Evolutionary conservation across 1,140 invertebrate genomes (phyloP), one percentile per base, ranked within the genome.

Genomic region (Diorhabda carinulata): DNA sequence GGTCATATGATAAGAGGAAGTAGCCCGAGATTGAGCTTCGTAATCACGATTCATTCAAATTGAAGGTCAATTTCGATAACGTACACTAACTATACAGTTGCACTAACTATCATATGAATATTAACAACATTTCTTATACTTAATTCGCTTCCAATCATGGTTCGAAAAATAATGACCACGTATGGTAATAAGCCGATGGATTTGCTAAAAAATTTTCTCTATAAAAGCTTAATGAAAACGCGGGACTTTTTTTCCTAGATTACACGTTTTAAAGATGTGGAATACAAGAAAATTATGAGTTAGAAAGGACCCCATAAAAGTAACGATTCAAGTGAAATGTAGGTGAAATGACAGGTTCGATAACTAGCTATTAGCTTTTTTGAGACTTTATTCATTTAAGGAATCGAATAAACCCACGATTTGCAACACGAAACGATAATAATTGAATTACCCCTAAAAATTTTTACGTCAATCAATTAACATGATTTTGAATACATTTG

Each of bases 181-280:
- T 60, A 60, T 60, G 41, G 25, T 60, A 42, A 60, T 60, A 60
- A n/a, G 5, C 6, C n/a, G n/a, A 8, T 52, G 47, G 6, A 52
- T n/a, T 52, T 6, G n/a, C 47, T 43, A 40, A 52, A 63, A 63
- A 63, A 63, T 63, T 63, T 63, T 52, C 61, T 8, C 45, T 25
- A 63, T 63, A 43, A 63, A 40, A 63, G 9, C 43, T 63, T 63
- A 45, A 63, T 63, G 43, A 43, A n/a, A 45, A 44, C 2, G 6
- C 43, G 43, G 43, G 61, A 25, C 10, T 9, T n/a, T 63, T 25
- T 44, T 40, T 63, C 10, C 2, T 43, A 25, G 44, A 44, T 45
- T 63, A 63, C 61, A 63, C 44, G 44, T 63, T 63, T 63, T 63
- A 63, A 63, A 63, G 61, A 63, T 43, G 9, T 45, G 41, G 58